A percentile compares a stretch with the other conserved stretches of the same genome.
Evolutionary conservation across 2,888 invertebrate species (phyloP).

Genomic region (Agrochola litura): DNA sequence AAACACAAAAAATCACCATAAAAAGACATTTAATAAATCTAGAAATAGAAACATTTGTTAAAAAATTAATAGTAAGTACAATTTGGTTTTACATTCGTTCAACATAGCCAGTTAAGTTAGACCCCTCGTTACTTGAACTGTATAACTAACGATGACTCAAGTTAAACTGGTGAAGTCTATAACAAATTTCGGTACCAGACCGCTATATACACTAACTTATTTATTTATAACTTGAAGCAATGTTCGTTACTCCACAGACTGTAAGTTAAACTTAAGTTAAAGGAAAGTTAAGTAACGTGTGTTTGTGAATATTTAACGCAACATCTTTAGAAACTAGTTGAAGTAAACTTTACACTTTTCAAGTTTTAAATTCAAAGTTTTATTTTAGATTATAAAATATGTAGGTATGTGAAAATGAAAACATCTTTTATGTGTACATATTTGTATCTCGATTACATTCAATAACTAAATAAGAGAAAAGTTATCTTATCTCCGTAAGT

Average conservation of each 20-base stretch:
- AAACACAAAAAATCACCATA: constrained; percentile 2
- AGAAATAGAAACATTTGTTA: constrained; percentile 23
- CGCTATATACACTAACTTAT: constrained; percentile 53
- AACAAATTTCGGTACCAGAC: constrained; percentile 43
- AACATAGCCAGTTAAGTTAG: constrained; percentile 12
- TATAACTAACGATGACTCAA: constrained; percentile 8
- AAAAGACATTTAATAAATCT: constrained; percentile 8
- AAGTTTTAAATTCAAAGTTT: background rate
- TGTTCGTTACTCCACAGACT: constrained; percentile 43
- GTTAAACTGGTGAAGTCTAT: background rate
- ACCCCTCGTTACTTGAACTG: background rate
- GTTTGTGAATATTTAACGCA: constrained; percentile 38
- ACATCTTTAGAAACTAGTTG: constrained; percentile 16
- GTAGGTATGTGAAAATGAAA: background rate
- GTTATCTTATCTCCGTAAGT: background rate
- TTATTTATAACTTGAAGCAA: constrained; percentile 54
- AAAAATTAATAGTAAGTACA: constrained; percentile 13
- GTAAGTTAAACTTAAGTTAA: constrained; percentile 53
- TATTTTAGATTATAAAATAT: background rate
- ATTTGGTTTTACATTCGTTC: constrained; percentile 42
- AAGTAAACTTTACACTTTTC: background rate
- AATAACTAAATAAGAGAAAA: constrained; percentile 3
- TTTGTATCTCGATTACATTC: background rate
- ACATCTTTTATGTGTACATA: background rate
- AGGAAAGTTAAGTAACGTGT: constrained; percentile 40